Evolutionary conservation across 2,113 vertebrate species (phyloP), one percentile per base, ranked within the genome.

Genomic region (Notothenia rossii): DNA sequence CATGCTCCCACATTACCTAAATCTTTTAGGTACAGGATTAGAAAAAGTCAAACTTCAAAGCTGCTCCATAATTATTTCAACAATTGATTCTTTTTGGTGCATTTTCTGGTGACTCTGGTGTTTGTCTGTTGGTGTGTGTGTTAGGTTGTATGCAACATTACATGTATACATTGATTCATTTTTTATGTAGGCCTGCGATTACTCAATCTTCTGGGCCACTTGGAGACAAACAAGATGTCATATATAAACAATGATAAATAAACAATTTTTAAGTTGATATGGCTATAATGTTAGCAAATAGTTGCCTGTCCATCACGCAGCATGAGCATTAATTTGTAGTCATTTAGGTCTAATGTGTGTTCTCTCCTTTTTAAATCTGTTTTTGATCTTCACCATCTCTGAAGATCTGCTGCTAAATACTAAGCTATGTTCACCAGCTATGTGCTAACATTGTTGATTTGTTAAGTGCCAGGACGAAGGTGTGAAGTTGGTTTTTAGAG

Each of bases 21-120:
- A 72, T 63, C 72, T 72, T 90, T 90, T 79, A 76, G 81, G 53
- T 62, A 48, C 62, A 54, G 63, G 65, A 78, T 85, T 88, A 63
- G 45, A 66, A 81, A 73, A 72, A 51, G 33, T 74, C 78, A 22
- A 22, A 22, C 74, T 50, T 76, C 74, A 89, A 76, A 82, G 43
- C 46, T 14, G 40, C 29, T 49, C 22, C 66, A 82, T 84, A 49
- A 89, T 92, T 90, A 88, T 75, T 79, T 69, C 65, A 63, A 29
- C 58, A 74, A 84, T 92, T 84, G 87, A 86, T 92, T 83, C 45
- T 20, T 79, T 29, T 75, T 79, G 70, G 76, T 79, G 18, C 54
- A 43, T 45, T 77, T 66, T 63, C 85, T 18, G 64, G 14, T 71
- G 62, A 46, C 29, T 86, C 55, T 65, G 17, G 18, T 25, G 51